Evolutionary conservation across 2,888 invertebrate species (phyloP), one percentile per base, ranked within the genome.

Genomic region (Colletes collaris): DNA sequence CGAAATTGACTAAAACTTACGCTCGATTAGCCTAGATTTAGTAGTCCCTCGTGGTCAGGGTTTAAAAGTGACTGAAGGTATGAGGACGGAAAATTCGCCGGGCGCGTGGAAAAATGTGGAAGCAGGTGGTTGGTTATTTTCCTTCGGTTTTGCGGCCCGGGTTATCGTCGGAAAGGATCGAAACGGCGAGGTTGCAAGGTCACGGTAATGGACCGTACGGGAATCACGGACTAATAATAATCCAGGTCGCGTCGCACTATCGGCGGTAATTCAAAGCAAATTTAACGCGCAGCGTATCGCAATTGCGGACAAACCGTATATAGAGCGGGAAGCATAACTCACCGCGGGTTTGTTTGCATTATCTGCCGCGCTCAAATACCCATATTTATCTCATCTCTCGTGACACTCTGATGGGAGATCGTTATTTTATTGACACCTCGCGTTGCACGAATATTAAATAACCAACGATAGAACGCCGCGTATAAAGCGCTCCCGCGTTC

Each of bases 301-400:
- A 87, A 88, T 90, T 87, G 86, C 85, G 87, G 84, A 89, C 87
- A 86, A 86, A 85, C 84, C 79, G 79, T 85, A 82, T 82, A 84
- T 85, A 85, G 81, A 83, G 81, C 84, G 85, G 86, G 88, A 87
- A 86, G 89, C 91, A 92, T 92, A 91, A 92, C 89, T 92, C 91
- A 91, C 86, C 82, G 87, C 87, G 86, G 88, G 89, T 89, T 91
- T 91, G 90, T 90, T 91, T 90, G 90, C 89, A 92, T 92, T 92
- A 92, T 91, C 87, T 90, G 87, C 84, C 83, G 80, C 89, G 90
- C 86, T 91, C 88, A 90, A 91, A 90, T 89, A 91, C 87, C 89
- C 90, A 89, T 91, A 91, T 91, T 91, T 90, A 91, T 91, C 89
- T 90, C 90, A 88, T 90, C 88, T 89, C 89, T 83, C 87, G 85